These are phyloP conservation scores for Pristionchus maxplancki DNA, from an alignment of 2,888 invertebrate genomes.

Conservation along the genomic window DNA sequence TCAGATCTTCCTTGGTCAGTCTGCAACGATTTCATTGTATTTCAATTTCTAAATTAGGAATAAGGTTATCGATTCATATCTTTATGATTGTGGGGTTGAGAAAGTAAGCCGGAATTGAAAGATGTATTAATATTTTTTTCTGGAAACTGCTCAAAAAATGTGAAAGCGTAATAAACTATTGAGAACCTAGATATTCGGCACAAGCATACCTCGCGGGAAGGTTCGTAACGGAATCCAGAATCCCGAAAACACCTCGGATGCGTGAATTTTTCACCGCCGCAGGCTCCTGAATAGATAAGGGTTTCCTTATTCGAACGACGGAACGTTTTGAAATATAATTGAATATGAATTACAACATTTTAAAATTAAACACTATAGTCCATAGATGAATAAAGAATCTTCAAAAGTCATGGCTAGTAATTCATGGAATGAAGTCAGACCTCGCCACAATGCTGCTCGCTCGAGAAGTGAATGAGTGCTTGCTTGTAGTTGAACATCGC, in stretches of 20 bases:
- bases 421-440: too few species aligned
- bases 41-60: background rate
- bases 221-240: background rate
- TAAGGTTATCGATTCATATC: background rate
- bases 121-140: too few species aligned
- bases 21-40: background rate
- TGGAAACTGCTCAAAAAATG: too few species aligned
- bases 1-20: background rate
- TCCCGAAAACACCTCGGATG: background rate
- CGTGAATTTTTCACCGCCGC: background rate
- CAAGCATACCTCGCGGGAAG: background rate
- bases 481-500: background rate
- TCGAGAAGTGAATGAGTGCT: background rate
- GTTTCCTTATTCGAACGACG: background rate
- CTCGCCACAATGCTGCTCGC: background rate
- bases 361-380: background rate
- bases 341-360: too few species aligned
- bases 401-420: too few species aligned
- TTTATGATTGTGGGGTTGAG: background rate
- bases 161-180: too few species aligned
- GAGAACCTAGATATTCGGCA: too few species aligned
- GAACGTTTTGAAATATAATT: too few species aligned
- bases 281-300: background rate
- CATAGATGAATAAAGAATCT: too few species aligned
- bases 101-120: background rate